Conservation (phyloP, 2,888 invertebrate genomes). For the Plebejus anna region DNA sequence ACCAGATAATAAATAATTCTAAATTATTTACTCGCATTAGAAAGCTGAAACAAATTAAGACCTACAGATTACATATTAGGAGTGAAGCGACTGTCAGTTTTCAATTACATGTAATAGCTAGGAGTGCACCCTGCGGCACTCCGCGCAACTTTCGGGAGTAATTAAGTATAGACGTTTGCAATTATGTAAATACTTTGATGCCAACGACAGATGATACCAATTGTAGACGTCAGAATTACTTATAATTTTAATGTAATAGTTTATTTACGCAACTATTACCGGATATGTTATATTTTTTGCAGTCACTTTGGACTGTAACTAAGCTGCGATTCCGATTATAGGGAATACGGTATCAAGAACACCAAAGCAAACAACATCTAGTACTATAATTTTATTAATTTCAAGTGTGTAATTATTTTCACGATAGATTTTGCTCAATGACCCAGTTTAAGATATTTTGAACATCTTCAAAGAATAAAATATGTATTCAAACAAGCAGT, state of each 20-base stretch:
- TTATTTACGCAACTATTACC: neutral
- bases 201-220: conserved; percentile 37
- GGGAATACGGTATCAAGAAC: too few species aligned
- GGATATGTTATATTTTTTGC: too few species aligned
- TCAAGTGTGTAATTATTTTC: too few species aligned
- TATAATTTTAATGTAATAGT: neutral
- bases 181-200: conserved; percentile 39
- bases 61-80: conserved; percentile 28
- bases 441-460: too few species aligned
- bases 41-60: conserved; percentile 28
- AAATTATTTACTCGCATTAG: conserved; percentile 24
- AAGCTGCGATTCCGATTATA: too few species aligned
- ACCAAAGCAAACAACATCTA: too few species aligned
- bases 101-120: conserved; percentile 55
- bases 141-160: conserved; percentile 45
- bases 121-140: conserved; percentile 43
- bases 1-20: conserved; percentile 22
- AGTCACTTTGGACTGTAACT: too few species aligned
- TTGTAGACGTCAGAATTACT: neutral
- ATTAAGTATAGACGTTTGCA: conserved; percentile 41
- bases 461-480: too few species aligned
- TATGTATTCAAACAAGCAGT: too few species aligned
- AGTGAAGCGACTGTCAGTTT: conserved; percentile 43
- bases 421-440: too few species aligned
- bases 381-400: too few species aligned